Evolutionary conservation across 2,797 vertebrate species (phyloP).

Genomic region (Epinephelus malabaricus): DNA sequence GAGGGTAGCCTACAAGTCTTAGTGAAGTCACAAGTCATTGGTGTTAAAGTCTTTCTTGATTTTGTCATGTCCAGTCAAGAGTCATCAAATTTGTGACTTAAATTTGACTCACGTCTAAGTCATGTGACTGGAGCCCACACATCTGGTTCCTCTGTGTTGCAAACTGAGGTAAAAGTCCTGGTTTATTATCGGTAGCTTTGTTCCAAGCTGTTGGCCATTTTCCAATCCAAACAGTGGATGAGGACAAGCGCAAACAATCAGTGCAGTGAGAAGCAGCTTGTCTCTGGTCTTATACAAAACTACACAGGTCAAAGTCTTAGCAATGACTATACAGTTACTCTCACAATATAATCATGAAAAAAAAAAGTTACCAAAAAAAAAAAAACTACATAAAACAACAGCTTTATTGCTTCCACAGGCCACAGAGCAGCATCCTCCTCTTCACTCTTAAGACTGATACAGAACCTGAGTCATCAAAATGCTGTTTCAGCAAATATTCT

Average conservation of each 20-base stretch:
- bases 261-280: not conserved
- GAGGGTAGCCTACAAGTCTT: too few relatives aligned
- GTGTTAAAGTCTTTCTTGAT: too few relatives aligned
- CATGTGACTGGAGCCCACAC: too few relatives aligned
- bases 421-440: not conserved
- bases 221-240: not conserved
- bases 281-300: not conserved
- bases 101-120: too few relatives aligned
- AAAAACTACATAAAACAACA: not conserved
- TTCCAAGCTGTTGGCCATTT: not conserved
- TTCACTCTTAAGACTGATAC: not conserved
- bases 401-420: not conserved
- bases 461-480: not conserved
- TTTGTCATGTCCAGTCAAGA: too few relatives aligned
- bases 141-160: not conserved
- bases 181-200: not conserved
- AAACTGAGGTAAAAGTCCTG: constrained; percentile 1
- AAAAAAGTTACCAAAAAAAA: too few relatives aligned
- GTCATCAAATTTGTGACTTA: too few relatives aligned
- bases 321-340: not conserved
- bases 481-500: constrained; percentile 15
- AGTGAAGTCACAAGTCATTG: too few relatives aligned
- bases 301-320: not conserved
- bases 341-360: not conserved
- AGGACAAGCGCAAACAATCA: not conserved